phyloP scores from a whole-genome alignment of 2,888 invertebrate genomes.

The Ceramica pisi region DNA sequence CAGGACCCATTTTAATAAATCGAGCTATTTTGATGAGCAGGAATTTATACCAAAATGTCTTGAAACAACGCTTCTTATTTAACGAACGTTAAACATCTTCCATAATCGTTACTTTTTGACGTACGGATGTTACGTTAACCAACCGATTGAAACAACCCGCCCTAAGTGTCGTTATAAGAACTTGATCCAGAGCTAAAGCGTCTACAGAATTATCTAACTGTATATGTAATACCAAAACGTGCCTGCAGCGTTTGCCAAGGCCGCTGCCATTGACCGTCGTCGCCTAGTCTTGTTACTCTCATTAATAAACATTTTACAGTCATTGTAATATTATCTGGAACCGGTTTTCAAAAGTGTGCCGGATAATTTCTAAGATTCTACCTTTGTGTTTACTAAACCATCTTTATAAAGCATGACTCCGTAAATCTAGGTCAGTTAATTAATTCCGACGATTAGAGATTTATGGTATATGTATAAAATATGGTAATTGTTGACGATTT shows the following conservation, averaged over 20 bases:
- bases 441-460: conserved; percentile 40
- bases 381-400: conserved; percentile 31
- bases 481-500: conserved; percentile 52
- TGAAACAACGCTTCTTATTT: too few species aligned
- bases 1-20: too few species aligned
- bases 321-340: conserved; percentile 68
- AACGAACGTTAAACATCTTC: too few species aligned
- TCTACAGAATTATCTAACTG: conserved; percentile 51
- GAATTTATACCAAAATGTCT: too few species aligned
- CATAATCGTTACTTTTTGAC: too few species aligned
- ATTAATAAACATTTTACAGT: conserved; percentile 81
- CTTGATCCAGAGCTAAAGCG: conserved; percentile 16
- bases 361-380: conserved; percentile 38
- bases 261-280: conserved; percentile 76
- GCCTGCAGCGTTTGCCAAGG: conserved; percentile 73
- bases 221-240: conserved; percentile 62
- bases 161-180: not conserved
- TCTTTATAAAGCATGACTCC: conserved; percentile 7
- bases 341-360: conserved; percentile 56
- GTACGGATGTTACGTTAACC: too few species aligned
- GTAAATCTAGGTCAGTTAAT: conserved; percentile 42
- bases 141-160: too few species aligned
- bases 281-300: conserved; percentile 66
- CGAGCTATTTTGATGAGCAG: too few species aligned
- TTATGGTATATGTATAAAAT: conserved; percentile 45